Evolutionary conservation across 2,113 vertebrate genomes (phyloP).

Genomic region (Cyanoderma ruficeps): DNA sequence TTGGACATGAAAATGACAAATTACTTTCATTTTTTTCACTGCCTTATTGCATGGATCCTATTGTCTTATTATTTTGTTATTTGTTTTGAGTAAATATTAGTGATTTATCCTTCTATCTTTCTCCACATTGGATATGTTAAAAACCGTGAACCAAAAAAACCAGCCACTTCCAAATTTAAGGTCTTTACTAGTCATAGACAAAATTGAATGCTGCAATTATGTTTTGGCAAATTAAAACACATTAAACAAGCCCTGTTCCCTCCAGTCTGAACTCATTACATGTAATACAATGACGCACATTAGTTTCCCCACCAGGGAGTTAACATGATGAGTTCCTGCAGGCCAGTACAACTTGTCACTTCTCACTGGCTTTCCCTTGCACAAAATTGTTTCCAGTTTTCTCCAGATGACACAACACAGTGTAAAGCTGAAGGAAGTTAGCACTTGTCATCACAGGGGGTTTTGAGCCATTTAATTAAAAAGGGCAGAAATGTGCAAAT

Average conservation of each 20-base stretch:
- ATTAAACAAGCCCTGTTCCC: neutral
- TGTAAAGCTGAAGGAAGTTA: neutral
- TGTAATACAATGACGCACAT: neutral
- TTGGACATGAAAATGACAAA: neutral
- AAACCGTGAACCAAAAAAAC: neutral
- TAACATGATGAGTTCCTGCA: neutral
- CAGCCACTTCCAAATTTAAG: neutral
- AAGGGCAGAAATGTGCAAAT: neutral
- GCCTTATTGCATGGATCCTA: fast-evolving
- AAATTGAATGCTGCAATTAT: neutral
- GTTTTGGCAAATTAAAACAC: neutral
- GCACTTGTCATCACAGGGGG: neutral
- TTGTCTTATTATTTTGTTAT: neutral
- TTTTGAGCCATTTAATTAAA: neutral
- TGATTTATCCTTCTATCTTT: neutral
- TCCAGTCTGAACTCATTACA: neutral
- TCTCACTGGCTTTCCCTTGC: neutral
- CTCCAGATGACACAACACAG: neutral
- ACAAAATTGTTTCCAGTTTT: neutral
- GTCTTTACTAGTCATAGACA: neutral
- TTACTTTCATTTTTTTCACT: neutral
- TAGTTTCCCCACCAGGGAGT: neutral
- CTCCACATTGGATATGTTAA: neutral
- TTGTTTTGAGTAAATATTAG: neutral
- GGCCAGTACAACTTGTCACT: slow-evolving; percentile 2